Evolutionary conservation across 2,113 vertebrate genomes (phyloP).

Genomic region (Leptocoma aspasia): DNA sequence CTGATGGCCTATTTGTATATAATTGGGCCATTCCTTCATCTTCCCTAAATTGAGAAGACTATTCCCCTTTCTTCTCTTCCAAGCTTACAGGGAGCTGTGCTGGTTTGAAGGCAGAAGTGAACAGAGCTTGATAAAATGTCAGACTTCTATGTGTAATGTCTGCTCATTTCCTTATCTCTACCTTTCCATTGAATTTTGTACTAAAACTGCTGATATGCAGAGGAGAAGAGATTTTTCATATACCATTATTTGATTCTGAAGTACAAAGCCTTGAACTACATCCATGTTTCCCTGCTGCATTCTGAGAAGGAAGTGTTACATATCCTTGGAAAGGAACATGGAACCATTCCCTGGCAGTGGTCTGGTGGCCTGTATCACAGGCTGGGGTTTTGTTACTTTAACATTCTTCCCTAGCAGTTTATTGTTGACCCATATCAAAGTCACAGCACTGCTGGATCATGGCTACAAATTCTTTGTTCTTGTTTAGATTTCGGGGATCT

Average conservation of each 20-base stretch:
- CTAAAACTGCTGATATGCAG: not conserved
- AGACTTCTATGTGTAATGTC: not conserved
- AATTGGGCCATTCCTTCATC: not conserved
- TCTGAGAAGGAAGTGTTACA: not conserved
- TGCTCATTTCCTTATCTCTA: not conserved
- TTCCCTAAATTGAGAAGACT: not conserved
- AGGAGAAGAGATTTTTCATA: not conserved
- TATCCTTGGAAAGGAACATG: not conserved
- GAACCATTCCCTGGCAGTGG: not conserved
- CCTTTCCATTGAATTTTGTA: not conserved
- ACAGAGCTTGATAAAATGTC: not conserved
- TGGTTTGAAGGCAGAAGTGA: not conserved
- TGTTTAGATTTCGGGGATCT: not conserved
- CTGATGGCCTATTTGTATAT: not conserved
- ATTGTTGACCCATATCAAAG: not conserved
- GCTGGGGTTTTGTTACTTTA: not conserved
- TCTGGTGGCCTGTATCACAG: not conserved
- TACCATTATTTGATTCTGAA: not conserved
- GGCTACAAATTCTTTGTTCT: not conserved
- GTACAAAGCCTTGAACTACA: not conserved
- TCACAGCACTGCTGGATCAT: rapidly evolving
- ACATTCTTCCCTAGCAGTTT: not conserved
- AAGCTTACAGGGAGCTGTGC: not conserved
- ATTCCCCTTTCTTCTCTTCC: not conserved
- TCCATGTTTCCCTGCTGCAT: not conserved